Evolutionary conservation across 2,797 vertebrate genomes (phyloP), one percentile per base, ranked within the genome.

Genomic region (Gambusia yucatana): DNA sequence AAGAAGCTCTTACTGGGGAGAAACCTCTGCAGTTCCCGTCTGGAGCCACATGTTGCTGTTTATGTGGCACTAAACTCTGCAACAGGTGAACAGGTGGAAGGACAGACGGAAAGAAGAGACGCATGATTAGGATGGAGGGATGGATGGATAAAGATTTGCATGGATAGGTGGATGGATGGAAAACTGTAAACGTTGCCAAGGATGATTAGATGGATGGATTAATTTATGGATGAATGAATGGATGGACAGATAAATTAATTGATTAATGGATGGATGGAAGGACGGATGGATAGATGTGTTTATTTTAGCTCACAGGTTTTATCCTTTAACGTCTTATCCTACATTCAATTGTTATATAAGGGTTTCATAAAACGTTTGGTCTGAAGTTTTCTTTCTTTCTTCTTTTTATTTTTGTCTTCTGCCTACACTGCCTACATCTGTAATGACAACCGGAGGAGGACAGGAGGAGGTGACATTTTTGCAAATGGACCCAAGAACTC

Each of bases 361-460:
- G 43, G 13, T 39, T 78, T 61, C 9, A 63, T 72, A 33, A 44
- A 73, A 20, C 25, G 1, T 43, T 33, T 22, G 22, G 22, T 6
- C 36, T 30, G 10, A 67, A 55, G 17, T 61, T 59, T 10, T 43
- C 43, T 46, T 14, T 11, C 8, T 43, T 43, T 55, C 10, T 28
- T 13, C 28, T 11, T 4, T 20, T 17, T 76, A 44, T 41, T 46
- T 59, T 59, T 14, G 44, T 47, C 61, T 63, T 73, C 48, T n/a
- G 9, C 71, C 77, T 44, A 72, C 59, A 75, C 46, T 36, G 61
- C 41, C 73, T 30, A 17, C 39, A 16, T 80, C 65, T 47, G 9
- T 71, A 59, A 80, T 71, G 73, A 75, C 52, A 61, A 25, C 73
- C 25, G 43, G 52, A 61, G 67, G 63, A 70, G 78, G 73, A 80